Percentiles rank a stretch among this genome's conserved stretches.
Conservation (phyloP, 1,140 invertebrate species). For the Steinernema khuongi region DNA sequence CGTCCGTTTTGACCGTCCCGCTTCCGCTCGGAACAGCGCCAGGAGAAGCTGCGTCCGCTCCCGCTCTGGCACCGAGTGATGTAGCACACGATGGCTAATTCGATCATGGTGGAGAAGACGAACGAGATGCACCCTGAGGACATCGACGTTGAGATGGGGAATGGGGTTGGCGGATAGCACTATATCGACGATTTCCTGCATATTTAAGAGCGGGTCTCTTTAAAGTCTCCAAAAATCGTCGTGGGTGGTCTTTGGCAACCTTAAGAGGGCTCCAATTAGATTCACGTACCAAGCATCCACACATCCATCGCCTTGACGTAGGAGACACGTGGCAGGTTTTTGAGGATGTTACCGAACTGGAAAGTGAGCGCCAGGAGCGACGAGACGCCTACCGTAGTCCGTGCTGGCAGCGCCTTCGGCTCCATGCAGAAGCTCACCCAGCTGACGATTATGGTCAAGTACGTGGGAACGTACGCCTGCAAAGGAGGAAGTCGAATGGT, state of each 20-base stretch:
- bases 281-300: slow-evolving; percentile 47
- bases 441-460: slow-evolving; percentile 52
- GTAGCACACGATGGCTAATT: slow-evolving; percentile 57
- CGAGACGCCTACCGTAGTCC: slow-evolving; percentile 54
- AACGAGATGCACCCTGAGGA: slow-evolving; percentile 53
- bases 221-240: no score
- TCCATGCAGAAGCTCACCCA: slow-evolving; percentile 59
- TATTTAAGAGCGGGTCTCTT: no score
- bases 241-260: no score
- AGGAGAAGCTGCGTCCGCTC: slow-evolving; percentile 21
- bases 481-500: background rate
- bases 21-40: slow-evolving; percentile 21
- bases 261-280: no score
- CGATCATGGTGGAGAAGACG: slow-evolving; percentile 57
- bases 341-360: slow-evolving; percentile 56
- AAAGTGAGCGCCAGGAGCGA: slow-evolving; percentile 55
- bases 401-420: slow-evolving; percentile 54
- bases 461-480: slow-evolving; percentile 55
- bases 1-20: slow-evolving; percentile 10
- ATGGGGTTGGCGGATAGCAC: background rate
- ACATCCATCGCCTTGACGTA: slow-evolving; percentile 58
- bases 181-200: no score
- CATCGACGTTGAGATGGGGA: background rate
- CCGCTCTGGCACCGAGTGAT: slow-evolving; percentile 47
- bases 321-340: slow-evolving; percentile 54